Evolutionary conservation across 23 tunicate species (phyloP).

Genomic region (Styela plicata): DNA sequence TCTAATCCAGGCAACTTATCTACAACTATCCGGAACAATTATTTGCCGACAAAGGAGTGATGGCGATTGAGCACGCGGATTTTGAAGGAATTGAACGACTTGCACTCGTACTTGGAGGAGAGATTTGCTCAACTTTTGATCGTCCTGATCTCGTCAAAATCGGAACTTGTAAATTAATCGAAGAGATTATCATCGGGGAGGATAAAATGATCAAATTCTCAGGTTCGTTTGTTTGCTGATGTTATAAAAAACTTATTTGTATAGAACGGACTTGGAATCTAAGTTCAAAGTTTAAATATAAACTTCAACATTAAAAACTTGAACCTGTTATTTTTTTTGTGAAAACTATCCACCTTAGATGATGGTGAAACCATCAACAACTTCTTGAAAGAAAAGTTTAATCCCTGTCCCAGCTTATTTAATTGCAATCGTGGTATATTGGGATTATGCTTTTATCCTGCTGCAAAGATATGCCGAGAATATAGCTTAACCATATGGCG

Average conservation of each 20-base stretch:
- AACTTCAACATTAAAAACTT: no score
- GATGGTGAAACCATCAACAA: no score
- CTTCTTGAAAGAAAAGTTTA: no score
- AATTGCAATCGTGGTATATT: no score
- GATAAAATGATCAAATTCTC: conserved; percentile 88
- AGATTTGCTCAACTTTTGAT: conserved; percentile 97
- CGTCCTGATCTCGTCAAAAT: conserved; percentile 84
- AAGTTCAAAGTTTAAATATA: no score
- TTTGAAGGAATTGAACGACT: conserved; percentile 98
- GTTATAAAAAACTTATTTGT: no score
- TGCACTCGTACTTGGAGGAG: conserved; percentile 99
- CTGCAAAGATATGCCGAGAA: no score
- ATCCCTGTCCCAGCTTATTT: no score
- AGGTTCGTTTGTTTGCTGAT: conserved; percentile 39
- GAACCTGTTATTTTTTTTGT: no score
- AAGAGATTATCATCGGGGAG: conserved; percentile 98
- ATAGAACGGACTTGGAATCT: not conserved
- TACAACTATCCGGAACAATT: conserved; percentile 99
- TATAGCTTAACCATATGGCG: no score
- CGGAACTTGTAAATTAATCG: conserved; percentile 95
- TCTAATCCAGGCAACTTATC: conserved; percentile 74
- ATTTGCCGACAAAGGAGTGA: conserved; percentile 95
- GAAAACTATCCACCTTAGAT: no score
- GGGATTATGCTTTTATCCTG: no score
- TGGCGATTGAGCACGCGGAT: conserved; percentile 99